These are phyloP conservation scores for Chaetophractus vellerosus DNA, from an alignment of 2,797 vertebrate species.

Conservation along the genomic window DNA sequence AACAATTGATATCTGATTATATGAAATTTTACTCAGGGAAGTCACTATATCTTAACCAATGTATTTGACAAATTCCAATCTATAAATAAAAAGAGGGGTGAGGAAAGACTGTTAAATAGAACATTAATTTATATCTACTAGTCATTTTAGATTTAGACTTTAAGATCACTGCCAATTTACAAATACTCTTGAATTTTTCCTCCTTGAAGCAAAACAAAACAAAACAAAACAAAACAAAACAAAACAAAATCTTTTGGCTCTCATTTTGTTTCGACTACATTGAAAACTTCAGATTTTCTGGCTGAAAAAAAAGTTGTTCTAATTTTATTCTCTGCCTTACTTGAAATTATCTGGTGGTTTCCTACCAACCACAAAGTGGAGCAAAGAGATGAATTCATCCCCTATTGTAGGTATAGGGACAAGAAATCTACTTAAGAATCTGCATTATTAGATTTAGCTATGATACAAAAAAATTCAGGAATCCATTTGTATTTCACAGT, in stretches of 20 bases:
- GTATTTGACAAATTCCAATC: conserved; percentile 1
- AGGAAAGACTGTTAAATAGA: not conserved
- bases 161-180: not conserved
- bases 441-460: no score
- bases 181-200: not conserved
- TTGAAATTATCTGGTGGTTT: not conserved
- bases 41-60: not conserved
- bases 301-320: not conserved
- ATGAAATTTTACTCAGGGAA: not conserved
- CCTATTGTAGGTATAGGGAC: no score
- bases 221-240: conserved; percentile 25
- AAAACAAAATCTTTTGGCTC: not conserved
- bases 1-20: not conserved
- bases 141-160: conserved; percentile 42
- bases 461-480: no score
- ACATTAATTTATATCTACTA: not conserved
- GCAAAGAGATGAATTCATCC: not conserved
- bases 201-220: conserved; percentile 9
- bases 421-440: no score
- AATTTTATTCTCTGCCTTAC: conserved; percentile 4
- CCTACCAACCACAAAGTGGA: not conserved
- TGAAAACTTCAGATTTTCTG: not conserved
- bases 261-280: conserved; percentile 19
- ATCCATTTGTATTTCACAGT: no score
- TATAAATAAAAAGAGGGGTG: not conserved